Evolutionary conservation across 2,113 vertebrate species (phyloP).

Genomic region (Chaetorhynchus papuensis): DNA sequence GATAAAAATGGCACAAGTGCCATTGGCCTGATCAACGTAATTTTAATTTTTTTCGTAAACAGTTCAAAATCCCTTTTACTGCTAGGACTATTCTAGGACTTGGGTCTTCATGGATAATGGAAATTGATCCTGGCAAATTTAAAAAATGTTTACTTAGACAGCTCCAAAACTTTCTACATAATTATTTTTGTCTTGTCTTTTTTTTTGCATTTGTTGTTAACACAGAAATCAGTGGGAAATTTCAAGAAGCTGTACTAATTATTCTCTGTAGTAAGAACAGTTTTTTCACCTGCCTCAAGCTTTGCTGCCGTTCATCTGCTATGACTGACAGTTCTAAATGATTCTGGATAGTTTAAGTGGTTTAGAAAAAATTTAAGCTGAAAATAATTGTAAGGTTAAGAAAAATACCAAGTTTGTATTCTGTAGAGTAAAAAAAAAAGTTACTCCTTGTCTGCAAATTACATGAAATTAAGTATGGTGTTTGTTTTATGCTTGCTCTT

Average conservation of each 20-base stretch:
- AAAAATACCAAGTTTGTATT: not conserved
- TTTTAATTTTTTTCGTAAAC: not conserved
- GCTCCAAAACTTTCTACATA: not conserved
- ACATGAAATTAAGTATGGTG: not conserved
- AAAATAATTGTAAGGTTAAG: not conserved
- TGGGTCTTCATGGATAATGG: not conserved
- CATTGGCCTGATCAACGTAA: not conserved
- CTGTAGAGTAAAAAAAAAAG: not conserved
- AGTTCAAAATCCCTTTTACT: not conserved
- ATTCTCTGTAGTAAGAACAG: not conserved
- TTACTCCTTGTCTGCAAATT: not conserved
- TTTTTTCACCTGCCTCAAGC: not conserved
- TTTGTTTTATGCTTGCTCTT: not conserved
- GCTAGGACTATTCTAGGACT: not conserved
- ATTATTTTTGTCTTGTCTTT: not conserved
- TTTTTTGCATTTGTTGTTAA: not conserved
- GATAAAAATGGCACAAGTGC: not conserved
- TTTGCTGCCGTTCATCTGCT: not conserved
- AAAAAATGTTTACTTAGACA: not conserved
- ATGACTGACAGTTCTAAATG: not conserved
- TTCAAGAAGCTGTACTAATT: not conserved
- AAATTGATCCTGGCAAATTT: not conserved
- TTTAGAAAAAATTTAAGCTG: not conserved
- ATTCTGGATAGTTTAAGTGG: not conserved
- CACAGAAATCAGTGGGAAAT: not conserved